Evolutionary conservation across 2,888 invertebrate species (phyloP).

Genomic region (Heliconius cydno): DNA sequence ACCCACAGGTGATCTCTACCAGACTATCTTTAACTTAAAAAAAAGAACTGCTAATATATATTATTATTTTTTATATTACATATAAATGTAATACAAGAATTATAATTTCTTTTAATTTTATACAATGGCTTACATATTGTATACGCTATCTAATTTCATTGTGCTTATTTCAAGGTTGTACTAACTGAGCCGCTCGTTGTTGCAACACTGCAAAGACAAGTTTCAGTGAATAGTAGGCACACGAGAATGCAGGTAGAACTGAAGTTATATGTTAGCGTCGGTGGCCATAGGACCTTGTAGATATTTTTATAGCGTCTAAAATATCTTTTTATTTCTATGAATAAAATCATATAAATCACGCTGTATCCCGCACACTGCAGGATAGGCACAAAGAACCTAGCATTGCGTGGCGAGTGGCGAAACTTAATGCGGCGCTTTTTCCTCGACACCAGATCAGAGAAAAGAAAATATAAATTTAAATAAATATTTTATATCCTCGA

Average conservation of each 20-base stretch:
- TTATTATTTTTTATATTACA: no score
- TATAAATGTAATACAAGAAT: background rate
- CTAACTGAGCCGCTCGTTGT: slow-evolving; percentile 16
- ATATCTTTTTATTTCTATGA: background rate
- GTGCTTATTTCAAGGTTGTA: slow-evolving; percentile 31
- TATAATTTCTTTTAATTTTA: slow-evolving; percentile 10
- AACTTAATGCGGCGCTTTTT: no score
- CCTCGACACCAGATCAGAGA: no score
- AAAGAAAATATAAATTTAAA: no score
- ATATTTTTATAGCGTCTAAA: background rate
- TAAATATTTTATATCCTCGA: no score
- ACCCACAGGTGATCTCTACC: no score
- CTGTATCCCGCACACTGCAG: background rate
- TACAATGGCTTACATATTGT: background rate
- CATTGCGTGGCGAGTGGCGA: background rate
- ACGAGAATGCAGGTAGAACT: background rate
- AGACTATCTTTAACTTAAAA: no score
- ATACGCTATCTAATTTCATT: slow-evolving; percentile 29
- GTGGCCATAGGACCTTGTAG: background rate
- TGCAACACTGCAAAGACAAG: slow-evolving; percentile 22
- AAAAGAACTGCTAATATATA: no score
- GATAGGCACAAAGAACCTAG: background rate
- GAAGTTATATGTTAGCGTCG: background rate
- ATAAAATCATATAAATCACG: background rate
- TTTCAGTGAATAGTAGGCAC: slow-evolving; percentile 22